phyloP scores from a whole-genome alignment of 2,888 invertebrate species.

The Drosophila stalkeri region DNA sequence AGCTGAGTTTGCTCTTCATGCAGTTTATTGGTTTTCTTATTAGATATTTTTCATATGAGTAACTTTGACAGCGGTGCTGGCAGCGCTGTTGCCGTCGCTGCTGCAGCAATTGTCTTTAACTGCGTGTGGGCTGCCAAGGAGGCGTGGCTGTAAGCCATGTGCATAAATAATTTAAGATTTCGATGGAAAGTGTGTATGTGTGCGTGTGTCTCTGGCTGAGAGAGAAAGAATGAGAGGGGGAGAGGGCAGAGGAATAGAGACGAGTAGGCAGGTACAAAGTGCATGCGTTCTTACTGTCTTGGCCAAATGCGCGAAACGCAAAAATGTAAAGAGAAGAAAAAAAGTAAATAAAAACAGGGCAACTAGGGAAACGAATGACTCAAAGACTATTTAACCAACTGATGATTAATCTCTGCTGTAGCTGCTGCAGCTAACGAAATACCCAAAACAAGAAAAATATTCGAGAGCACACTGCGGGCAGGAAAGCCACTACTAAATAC shows the following conservation, averaged over 20 bases:
- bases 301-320: constrained; percentile 40
- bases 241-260: not conserved
- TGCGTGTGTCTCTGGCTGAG: not conserved
- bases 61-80: constrained; percentile 41
- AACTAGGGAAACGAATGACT: constrained; percentile 52
- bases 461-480: not conserved
- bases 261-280: constrained; percentile 39
- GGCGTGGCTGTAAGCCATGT: constrained; percentile 55
- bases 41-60: constrained; percentile 65
- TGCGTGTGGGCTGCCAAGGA: constrained; percentile 41
- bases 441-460: constrained; percentile 2
- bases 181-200: constrained; percentile 18
- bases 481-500: constrained; percentile 23
- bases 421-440: constrained; percentile 26
- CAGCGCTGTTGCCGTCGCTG: constrained; percentile 25
- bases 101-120: constrained; percentile 41
- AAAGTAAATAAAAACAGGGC: constrained; percentile 4
- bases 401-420: constrained; percentile 67
- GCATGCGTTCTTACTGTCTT: constrained; percentile 30
- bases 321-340: not conserved
- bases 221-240: not conserved
- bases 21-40: constrained; percentile 72
- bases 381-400: constrained; percentile 51
- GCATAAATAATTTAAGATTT: constrained; percentile 54
- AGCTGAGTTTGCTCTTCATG: constrained; percentile 47